Base-by-base conservation (phyloP, 2,113 vertebrate genomes). In the Ondatra zibethicus region DNA sequence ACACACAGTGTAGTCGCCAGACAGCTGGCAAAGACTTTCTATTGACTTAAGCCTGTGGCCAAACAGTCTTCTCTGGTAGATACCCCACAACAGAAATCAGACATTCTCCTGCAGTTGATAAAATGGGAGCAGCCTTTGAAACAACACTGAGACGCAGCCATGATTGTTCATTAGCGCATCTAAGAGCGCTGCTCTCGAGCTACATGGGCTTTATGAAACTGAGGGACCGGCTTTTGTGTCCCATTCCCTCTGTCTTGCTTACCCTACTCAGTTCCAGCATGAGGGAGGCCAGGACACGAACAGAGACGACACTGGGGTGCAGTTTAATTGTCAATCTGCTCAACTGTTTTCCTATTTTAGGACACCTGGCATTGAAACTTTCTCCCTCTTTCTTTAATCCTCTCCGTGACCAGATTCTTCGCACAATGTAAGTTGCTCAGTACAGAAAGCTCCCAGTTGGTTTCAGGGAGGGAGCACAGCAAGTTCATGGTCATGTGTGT, bases 361-460 rank as follows among this genome's bases (percentile, higher is more conserved):
- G 1, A 52, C 14, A 87, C 68, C 73, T 89, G 88, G 31, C 0
- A 0, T 66, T 19, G 39, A 58, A 92, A 36, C 94, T 93, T 65
- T 45, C 25, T 92, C 92, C 47, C 66, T 16, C 73, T 94, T 36
- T 25, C 93, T 93, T 97, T 17, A 95, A 89, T 95, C 68, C 17
- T 85, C 82, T 91, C 96, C 5, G 45, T 97, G 73, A 97, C 93
- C 33, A 98, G 42, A n/a, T 39, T 33, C 95, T 97, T 97, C 81
- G 90, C 88, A 65, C n/a, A 75, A 0, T 81, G 55, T 80, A 72
- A 66, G 19, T 88, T 94, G 63, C 63, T 89, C 85, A 12, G 96
- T 97, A n/a, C n/a, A 90, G 96, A 75, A 92, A 95, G 70, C 85
- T 58, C 13, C 73, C 78, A 92, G 50, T 86, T 96, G 96, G 58